A percentile compares a stretch with the other conserved stretches of the same genome.
Evolutionary conservation across 2,113 vertebrate genomes (phyloP).

Genomic region (Passer montanus): DNA sequence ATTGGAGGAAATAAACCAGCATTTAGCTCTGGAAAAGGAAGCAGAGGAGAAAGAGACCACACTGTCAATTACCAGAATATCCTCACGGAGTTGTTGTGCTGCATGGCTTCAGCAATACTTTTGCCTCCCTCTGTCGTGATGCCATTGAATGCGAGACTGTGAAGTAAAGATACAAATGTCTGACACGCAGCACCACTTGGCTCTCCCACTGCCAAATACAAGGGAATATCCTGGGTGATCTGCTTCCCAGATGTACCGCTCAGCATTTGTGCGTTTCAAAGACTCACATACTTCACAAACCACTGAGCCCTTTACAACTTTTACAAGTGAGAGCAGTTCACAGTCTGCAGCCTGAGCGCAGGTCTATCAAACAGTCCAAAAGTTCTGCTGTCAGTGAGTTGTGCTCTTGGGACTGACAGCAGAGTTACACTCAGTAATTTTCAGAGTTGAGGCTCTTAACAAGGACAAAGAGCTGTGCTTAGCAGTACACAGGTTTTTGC

Average conservation of each 20-base stretch:
- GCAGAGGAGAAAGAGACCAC: not conserved
- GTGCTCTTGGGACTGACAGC: not conserved
- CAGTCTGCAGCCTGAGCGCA: not conserved
- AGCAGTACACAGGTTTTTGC: not conserved
- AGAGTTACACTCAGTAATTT: not conserved
- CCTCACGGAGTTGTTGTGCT: constrained; percentile 78
- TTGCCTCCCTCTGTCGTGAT: constrained; percentile 86
- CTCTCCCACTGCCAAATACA: not conserved
- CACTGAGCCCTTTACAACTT: not conserved
- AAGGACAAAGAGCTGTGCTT: not conserved
- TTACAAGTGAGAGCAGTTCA: not conserved
- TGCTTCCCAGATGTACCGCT: not conserved
- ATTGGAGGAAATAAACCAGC: not conserved
- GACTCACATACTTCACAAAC: not conserved
- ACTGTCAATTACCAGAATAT: constrained; percentile 86
- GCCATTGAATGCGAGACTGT: constrained; percentile 87
- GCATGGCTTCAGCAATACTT: constrained; percentile 83
- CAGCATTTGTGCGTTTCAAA: not conserved
- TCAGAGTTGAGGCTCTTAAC: not conserved
- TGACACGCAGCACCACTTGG: not conserved
- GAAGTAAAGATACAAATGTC: not conserved
- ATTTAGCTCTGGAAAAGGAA: not conserved
- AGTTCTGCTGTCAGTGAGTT: not conserved
- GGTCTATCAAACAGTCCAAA: not conserved
- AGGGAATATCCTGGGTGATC: not conserved